Evolutionary conservation across 2,888 invertebrate genomes (phyloP), one percentile per base, ranked within the genome.

Genomic region (Oligia strigilis): DNA sequence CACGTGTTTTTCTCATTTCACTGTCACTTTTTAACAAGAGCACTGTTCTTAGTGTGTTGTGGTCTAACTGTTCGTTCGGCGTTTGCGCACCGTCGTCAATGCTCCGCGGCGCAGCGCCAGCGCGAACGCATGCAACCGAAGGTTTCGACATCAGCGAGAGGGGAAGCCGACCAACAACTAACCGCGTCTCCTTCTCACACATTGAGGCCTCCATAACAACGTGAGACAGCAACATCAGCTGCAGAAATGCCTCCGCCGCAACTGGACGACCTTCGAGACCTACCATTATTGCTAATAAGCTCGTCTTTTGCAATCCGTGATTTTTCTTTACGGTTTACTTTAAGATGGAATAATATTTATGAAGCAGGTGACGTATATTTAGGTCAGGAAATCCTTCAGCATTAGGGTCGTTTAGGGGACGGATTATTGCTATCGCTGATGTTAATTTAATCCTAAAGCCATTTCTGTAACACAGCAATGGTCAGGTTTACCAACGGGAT

Each of bases 271-370:
- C 97, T 97, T 96, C 95, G 92, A 92, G 92, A 91, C 92, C 93
- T 92, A 95, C 94, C 93, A 94, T 95, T 95, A 95, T 96, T 96
- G 95, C 95, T 96, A 95, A 95, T 95, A 95, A 94, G 93, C 92
- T 91, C 88, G 91, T 91, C 90, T 96, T 96, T 95, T 94, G 96
- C 95, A 96, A 97, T 93, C 91, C 90, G 89, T 92, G 92, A 92
- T 93, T 94, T 93, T 93, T 91, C 91, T 93, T 93, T 93, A 94
- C 94, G 93, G 91, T 92, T 93, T 89, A 94, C 80, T 93, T 93
- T 93, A 90, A 91, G 82, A 78, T 82, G 69, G 62, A 83, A 84
- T 83, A 77, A 84, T 83, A 77, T 86, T 88, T 83, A 69, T 76
- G 80, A 77, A 72, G 77, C 55, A 71, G 65, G 75, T 84, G 70